Percentiles rank a stretch among this genome's conserved stretches.
Evolutionary conservation across 2,888 invertebrate species (phyloP).

Genomic region (Drosophila atroscutellata): DNA sequence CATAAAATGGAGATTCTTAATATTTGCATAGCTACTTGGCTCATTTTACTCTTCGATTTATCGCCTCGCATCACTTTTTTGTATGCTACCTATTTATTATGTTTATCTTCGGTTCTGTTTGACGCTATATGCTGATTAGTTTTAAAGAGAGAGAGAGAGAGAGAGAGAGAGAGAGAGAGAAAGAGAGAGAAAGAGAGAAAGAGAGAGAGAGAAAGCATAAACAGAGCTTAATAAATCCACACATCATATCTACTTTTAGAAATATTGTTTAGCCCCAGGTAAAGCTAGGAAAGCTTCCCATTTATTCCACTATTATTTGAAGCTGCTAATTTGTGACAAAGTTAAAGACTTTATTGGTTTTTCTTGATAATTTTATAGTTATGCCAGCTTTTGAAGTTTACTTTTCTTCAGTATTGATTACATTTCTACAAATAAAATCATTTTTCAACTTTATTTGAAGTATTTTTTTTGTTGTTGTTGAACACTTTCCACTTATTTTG

Average conservation of each 20-base stretch:
- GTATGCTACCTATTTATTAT: background rate
- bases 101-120: background rate
- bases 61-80: accelerated
- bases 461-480: too few species aligned
- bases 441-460: background rate
- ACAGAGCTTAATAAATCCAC: background rate
- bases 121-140: too few species aligned
- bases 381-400: background rate
- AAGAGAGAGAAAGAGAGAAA: too few species aligned
- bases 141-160: too few species aligned
- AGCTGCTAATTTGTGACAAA: too few species aligned
- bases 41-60: background rate
- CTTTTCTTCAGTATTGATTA: background rate
- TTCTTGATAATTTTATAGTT: background rate
- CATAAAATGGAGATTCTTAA: background rate
- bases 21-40: background rate
- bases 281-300: background rate
- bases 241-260: background rate
- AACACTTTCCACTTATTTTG: background rate
- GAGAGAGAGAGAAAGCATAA: background rate
- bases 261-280: background rate
- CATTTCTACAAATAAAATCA: background rate
- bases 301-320: background rate
- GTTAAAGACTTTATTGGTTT: background rate
- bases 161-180: background rate